A percentile compares a stretch with the other conserved stretches of the same genome.
Evolutionary conservation across 2,888 invertebrate species (phyloP).

Genomic region (Mechanitis mazaeus): DNA sequence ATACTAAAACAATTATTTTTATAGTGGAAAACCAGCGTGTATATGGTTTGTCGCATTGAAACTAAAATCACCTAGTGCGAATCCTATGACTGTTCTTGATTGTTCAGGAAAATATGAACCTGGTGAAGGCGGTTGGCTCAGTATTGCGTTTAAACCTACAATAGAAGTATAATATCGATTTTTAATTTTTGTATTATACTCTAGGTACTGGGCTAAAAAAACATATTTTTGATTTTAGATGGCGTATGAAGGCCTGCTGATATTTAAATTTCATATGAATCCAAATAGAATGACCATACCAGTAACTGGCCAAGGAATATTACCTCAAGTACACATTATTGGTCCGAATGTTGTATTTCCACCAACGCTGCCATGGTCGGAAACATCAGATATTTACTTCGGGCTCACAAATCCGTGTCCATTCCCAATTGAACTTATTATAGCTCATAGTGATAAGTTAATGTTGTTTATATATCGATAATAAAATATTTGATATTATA

Average conservation of each 20-base stretch:
- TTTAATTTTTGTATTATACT: background rate
- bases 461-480: conserved; percentile 29
- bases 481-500: background rate
- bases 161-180: conserved; percentile 46
- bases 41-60: conserved; percentile 71
- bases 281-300: conserved; percentile 62
- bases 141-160: conserved; percentile 76
- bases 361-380: conserved; percentile 79
- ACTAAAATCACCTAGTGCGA: conserved; percentile 46
- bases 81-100: conserved; percentile 55
- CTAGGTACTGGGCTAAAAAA: background rate
- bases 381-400: conserved; percentile 75
- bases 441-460: conserved; percentile 81
- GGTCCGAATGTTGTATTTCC: conserved; percentile 75
- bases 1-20: conserved; percentile 8
- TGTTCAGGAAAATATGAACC: conserved; percentile 69
- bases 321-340: conserved; percentile 70
- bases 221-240: conserved; percentile 42
- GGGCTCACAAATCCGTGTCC: conserved; percentile 79
- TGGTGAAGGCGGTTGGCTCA: conserved; percentile 68
- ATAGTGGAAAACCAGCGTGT: conserved; percentile 75
- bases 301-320: conserved; percentile 72
- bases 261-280: conserved; percentile 72
- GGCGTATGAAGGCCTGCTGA: conserved; percentile 57
- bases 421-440: conserved; percentile 82